Evolutionary conservation across 2,113 vertebrate species (phyloP).

Genomic region (Tragulus kanchil): DNA sequence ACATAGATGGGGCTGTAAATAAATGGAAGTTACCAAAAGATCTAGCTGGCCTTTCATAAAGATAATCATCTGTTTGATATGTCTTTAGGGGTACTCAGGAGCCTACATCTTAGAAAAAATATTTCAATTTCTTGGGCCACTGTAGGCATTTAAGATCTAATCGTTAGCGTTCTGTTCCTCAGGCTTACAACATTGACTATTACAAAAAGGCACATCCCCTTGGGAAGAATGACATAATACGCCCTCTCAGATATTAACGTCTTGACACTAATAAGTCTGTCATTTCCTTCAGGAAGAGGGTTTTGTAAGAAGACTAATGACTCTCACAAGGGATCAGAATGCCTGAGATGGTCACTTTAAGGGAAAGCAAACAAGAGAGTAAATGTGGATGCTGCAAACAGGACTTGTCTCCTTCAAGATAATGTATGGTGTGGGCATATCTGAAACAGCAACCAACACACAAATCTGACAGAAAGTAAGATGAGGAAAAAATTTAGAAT

Average conservation of each 20-base stretch:
- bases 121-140: background rate
- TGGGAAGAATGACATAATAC: background rate
- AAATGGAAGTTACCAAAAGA: background rate
- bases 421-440: background rate
- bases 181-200: background rate
- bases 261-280: background rate
- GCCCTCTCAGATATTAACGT: background rate
- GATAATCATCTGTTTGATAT: background rate
- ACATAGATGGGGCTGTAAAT: background rate
- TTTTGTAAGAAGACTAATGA: background rate
- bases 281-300: background rate
- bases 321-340: background rate
- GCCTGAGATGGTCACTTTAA: background rate
- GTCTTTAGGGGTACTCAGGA: background rate
- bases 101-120: background rate
- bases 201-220: background rate
- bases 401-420: background rate
- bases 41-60: background rate
- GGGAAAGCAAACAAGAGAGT: background rate
- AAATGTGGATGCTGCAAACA: background rate
- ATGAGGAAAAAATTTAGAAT: background rate
- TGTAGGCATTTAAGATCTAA: background rate
- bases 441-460: background rate
- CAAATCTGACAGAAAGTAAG: background rate
- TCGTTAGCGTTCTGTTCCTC: background rate